Percentiles rank a stretch among this genome's conserved stretches.
phyloP scores from a whole-genome alignment of 2,888 invertebrate genomes.

The Hecatera dysodea region DNA sequence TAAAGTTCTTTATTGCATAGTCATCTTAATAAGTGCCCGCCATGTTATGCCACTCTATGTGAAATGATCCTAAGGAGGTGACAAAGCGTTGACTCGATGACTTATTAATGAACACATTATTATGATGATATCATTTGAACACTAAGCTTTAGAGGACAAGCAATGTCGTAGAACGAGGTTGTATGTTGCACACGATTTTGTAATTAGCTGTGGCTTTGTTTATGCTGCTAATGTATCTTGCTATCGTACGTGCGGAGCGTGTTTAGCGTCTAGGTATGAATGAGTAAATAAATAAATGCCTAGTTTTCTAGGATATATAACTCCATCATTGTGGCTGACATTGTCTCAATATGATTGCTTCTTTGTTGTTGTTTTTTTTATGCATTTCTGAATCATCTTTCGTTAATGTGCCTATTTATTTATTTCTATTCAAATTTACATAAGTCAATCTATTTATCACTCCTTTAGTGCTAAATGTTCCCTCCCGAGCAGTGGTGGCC shows the following conservation, averaged over 20 bases:
- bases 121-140: conserved; percentile 38
- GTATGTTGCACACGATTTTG: conserved; percentile 39
- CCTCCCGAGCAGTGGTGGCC: too few relatives aligned
- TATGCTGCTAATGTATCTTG: conserved; percentile 10
- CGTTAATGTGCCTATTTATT: neutral
- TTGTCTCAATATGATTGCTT: neutral
- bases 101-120: conserved; percentile 39
- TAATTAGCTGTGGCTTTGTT: conserved; percentile 26
- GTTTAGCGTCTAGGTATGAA: conserved; percentile 16
- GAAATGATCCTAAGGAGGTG: conserved; percentile 11
- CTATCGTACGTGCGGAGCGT: conserved; percentile 8
- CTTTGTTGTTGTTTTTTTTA: neutral
- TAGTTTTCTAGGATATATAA: neutral
- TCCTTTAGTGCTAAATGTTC: too few relatives aligned
- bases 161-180: conserved; percentile 21
- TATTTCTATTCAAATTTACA: too few relatives aligned
- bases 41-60: too few relatives aligned
- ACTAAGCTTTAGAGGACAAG: conserved; percentile 6
- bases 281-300: neutral
- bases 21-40: too few relatives aligned
- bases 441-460: too few relatives aligned
- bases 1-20: too few relatives aligned
- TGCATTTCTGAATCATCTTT: neutral
- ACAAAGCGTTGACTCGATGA: conserved; percentile 21
- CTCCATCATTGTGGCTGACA: too few relatives aligned